Conservation (phyloP, 2,113 vertebrate species). For the Prunella himalayana region DNA sequence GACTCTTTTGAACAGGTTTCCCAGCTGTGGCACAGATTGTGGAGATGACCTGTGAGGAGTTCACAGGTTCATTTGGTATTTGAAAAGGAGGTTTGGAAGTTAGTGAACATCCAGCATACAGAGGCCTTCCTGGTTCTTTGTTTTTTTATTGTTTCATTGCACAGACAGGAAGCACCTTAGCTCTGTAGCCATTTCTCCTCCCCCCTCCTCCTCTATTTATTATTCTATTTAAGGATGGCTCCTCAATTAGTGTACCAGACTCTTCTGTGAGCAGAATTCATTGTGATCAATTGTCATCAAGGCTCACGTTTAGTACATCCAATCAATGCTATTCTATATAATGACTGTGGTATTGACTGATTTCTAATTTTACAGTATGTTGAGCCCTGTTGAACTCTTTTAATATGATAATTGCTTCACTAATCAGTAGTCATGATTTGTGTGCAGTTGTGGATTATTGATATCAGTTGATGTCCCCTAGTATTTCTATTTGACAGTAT, state of each 20-base stretch:
- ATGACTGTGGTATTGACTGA: not conserved
- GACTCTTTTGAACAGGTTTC: not conserved
- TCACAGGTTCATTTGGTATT: not conserved
- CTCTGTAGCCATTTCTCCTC: not conserved
- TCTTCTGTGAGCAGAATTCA: conserved; percentile 22
- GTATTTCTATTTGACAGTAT: not conserved
- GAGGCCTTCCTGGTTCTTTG: not conserved
- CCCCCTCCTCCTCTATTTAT: not conserved
- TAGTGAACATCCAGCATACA: not conserved
- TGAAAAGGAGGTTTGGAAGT: not conserved
- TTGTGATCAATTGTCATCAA: conserved; percentile 38
- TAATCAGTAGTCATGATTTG: conserved; percentile 34
- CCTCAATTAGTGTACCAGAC: conserved; percentile 25
- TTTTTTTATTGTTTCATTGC: not conserved
- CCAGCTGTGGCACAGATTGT: not conserved
- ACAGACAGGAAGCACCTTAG: not conserved
- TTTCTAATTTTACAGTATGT: conserved; percentile 44
- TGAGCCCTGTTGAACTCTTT: conserved; percentile 51
- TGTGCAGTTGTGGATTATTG: not conserved
- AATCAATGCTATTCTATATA: conserved; percentile 18
- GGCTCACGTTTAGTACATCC: not conserved
- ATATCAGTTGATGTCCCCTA: not conserved
- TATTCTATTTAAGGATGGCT: not conserved
- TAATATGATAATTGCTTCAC: conserved; percentile 56
- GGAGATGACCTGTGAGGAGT: not conserved